Percentiles rank a stretch among this genome's conserved stretches.
Conservation (phyloP, 2,888 invertebrate genomes). For the Eupithecia pulchellata region DNA sequence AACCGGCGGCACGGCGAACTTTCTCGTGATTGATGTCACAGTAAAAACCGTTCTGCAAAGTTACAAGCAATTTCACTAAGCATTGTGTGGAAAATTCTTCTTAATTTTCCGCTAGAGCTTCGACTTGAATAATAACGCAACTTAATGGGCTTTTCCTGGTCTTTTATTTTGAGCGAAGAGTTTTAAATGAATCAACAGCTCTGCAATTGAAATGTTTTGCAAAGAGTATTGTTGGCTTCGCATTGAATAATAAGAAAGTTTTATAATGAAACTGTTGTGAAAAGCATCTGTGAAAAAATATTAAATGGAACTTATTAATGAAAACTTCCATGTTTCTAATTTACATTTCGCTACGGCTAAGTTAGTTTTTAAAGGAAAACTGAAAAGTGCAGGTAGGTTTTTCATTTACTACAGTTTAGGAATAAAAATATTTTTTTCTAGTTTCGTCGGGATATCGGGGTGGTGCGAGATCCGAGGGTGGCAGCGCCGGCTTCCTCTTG, state of each 20-base stretch:
- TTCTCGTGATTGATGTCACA: slow-evolving; percentile 59
- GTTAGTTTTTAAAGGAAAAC: background rate
- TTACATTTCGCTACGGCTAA: background rate
- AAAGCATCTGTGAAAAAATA: background rate
- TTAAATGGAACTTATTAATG: background rate
- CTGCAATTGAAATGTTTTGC: slow-evolving; percentile 43
- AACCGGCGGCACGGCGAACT: slow-evolving; percentile 51
- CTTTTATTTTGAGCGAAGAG: slow-evolving; percentile 63
- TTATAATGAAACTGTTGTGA: background rate
- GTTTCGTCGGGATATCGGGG: slow-evolving; percentile 40
- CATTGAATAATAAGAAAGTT: slow-evolving; percentile 17
- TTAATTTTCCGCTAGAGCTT: slow-evolving; percentile 75
- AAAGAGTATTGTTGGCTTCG: slow-evolving; percentile 31
- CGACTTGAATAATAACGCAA: slow-evolving; percentile 68
- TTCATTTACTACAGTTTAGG: slow-evolving; percentile 6
- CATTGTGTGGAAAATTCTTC: slow-evolving; percentile 69
- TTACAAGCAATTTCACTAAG: slow-evolving; percentile 64
- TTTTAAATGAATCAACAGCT: slow-evolving; percentile 54
- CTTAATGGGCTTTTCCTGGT: slow-evolving; percentile 67
- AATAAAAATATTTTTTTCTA: slow-evolving; percentile 38
- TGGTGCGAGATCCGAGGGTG: slow-evolving; percentile 41
- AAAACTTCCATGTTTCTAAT: background rate
- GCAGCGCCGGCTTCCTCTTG: slow-evolving; percentile 44
- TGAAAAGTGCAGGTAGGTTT: background rate
- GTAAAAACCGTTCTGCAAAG: slow-evolving; percentile 54